phyloP scores from a whole-genome alignment of 2,113 vertebrate species.

The Crypturellus undulatus region DNA sequence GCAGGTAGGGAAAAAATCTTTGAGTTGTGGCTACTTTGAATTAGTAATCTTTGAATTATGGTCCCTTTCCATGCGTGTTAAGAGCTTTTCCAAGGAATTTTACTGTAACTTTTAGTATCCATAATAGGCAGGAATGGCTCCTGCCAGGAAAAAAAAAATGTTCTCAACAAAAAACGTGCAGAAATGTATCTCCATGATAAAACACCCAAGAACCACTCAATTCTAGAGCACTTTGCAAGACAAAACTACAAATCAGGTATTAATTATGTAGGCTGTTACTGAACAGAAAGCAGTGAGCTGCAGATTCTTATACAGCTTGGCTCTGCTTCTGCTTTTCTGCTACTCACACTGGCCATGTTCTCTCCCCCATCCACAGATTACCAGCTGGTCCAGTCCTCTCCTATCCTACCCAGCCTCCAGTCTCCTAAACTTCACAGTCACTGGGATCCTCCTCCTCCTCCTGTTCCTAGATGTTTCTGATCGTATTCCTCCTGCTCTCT shows the following conservation, averaged over 20 bases:
- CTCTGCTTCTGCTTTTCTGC: neutral
- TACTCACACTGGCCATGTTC: neutral
- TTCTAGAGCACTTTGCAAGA: neutral
- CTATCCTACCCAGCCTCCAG: neutral
- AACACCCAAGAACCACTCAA: neutral
- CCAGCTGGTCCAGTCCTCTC: neutral
- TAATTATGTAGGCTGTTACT: neutral
- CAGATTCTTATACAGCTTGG: neutral
- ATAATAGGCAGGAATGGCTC: neutral
- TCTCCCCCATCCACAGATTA: neutral
- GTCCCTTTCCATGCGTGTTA: neutral
- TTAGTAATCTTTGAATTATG: neutral
- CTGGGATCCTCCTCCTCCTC: neutral
- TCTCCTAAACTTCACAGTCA: accelerated
- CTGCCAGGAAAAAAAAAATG: neutral
- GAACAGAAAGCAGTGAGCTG: neutral
- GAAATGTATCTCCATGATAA: neutral
- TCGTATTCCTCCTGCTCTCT: neutral
- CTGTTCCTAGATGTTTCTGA: neutral
- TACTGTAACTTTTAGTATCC: neutral
- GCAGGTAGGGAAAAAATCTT: neutral
- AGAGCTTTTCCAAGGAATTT: constrained; percentile 24
- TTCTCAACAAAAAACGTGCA: neutral
- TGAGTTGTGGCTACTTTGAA: neutral
- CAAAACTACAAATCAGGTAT: neutral